Conservation (phyloP, 2,797 vertebrate genomes). For the Hephaestus fuliginosus region DNA sequence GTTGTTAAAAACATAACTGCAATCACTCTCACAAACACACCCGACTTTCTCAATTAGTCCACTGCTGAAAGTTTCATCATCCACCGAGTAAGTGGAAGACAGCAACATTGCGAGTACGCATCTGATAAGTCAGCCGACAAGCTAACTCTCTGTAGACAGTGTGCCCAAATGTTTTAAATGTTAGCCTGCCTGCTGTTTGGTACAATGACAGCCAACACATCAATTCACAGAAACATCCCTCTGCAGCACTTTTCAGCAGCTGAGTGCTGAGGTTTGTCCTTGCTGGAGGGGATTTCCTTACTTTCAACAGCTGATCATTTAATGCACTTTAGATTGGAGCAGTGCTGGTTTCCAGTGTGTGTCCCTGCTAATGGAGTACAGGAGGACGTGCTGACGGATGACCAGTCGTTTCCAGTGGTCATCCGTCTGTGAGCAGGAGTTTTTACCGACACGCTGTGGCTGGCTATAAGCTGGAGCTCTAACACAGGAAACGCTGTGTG, state of each 20-base stretch:
- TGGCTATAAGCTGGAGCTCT: slow-evolving; percentile 6
- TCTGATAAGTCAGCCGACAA: not conserved
- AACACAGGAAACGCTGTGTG: slow-evolving; percentile 44
- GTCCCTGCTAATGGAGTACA: slow-evolving; percentile 36
- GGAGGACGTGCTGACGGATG: slow-evolving; percentile 33
- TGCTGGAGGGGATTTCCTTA: slow-evolving; percentile 63
- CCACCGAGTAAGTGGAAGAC: not conserved
- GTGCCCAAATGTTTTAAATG: slow-evolving; percentile 16
- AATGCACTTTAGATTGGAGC: slow-evolving; percentile 27
- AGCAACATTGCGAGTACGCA: not conserved
- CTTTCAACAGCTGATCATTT: slow-evolving; percentile 42
- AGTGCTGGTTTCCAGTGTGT: slow-evolving; percentile 14
- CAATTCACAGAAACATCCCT: slow-evolving; percentile 32
- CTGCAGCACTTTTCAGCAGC: slow-evolving; percentile 45
- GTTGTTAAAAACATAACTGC: not conserved
- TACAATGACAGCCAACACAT: slow-evolving; percentile 42
- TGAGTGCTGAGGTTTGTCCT: slow-evolving; percentile 51
- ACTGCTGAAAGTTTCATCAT: not conserved
- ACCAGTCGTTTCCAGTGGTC: not conserved
- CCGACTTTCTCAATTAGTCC: not conserved
- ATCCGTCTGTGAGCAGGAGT: slow-evolving; percentile 11
- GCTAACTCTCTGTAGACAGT: not conserved
- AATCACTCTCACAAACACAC: not conserved
- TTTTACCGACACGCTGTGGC: not conserved
- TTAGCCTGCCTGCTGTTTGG: slow-evolving; percentile 26